Evolutionary conservation across 1,140 invertebrate species (phyloP).

Genomic region (Steinernema khuongi): DNA sequence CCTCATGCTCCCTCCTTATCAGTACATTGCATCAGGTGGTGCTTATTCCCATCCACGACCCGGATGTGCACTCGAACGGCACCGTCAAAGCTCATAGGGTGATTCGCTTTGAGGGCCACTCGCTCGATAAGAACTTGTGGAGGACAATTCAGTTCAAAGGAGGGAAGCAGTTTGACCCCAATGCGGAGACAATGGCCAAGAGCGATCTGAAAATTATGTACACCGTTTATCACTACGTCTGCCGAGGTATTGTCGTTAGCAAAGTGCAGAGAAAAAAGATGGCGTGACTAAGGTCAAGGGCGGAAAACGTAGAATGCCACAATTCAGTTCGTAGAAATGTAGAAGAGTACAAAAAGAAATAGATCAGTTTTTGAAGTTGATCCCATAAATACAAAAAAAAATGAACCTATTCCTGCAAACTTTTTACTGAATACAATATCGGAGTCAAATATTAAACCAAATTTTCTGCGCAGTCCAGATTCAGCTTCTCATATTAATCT

Average conservation of each 20-base stretch:
- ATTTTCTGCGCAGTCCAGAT: too few species aligned
- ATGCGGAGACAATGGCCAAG: neutral
- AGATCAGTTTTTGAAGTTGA: too few species aligned
- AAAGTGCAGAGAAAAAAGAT: too few species aligned
- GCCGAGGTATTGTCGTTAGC: too few species aligned
- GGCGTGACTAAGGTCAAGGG: too few species aligned
- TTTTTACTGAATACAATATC: too few species aligned
- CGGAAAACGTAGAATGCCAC: too few species aligned
- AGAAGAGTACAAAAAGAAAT: too few species aligned
- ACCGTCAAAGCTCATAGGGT: neutral
- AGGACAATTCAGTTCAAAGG: neutral
- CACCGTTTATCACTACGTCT: slow-evolving; percentile 2
- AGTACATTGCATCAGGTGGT: neutral
- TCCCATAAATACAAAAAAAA: too few species aligned
- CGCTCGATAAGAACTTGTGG: neutral
- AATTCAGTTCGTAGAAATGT: too few species aligned
- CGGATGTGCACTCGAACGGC: slow-evolving; percentile 4
- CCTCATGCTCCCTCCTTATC: neutral
- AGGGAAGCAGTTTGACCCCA: neutral
- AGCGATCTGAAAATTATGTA: neutral
- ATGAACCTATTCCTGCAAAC: too few species aligned
- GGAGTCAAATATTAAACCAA: too few species aligned
- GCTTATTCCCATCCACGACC: slow-evolving; percentile 10
- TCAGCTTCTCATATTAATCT: neutral
- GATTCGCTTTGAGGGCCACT: neutral